A percentile compares a stretch with the other conserved stretches of the same genome.
These are phyloP conservation scores for Vultur gryphus DNA, from an alignment of 2,797 vertebrate species.

Conservation along the genomic window DNA sequence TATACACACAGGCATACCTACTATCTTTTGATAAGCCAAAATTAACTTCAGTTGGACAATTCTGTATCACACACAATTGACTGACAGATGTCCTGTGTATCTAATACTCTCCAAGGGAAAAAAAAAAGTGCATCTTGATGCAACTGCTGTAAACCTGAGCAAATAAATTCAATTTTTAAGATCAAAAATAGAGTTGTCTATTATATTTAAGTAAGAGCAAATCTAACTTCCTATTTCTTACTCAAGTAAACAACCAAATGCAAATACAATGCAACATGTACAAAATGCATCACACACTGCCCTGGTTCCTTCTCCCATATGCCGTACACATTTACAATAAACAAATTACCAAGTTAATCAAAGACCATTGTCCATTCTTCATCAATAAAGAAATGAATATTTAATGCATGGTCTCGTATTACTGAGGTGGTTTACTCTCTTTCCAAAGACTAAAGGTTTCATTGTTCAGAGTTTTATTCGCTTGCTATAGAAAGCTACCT, in stretches of 20 bases:
- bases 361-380: not conserved
- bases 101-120: not conserved
- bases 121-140: not conserved
- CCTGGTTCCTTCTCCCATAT: not conserved
- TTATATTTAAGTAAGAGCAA: not conserved
- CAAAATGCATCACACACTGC: not conserved
- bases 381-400: not conserved
- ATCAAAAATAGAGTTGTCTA: not conserved
- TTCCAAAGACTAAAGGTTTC: not conserved
- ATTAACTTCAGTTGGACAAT: not conserved
- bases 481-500: not conserved
- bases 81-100: not conserved
- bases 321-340: not conserved
- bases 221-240: not conserved
- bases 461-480: not conserved
- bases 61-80: not conserved
- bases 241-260: not conserved
- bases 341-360: not conserved
- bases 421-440: not conserved
- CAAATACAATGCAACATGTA: not conserved
- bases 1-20: not conserved
- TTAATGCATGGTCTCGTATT: not conserved
- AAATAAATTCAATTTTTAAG: not conserved
- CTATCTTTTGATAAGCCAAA: not conserved
- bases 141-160: not conserved